phyloP scores from a whole-genome alignment of 2,797 vertebrate species.

The Momotus momota region DNA sequence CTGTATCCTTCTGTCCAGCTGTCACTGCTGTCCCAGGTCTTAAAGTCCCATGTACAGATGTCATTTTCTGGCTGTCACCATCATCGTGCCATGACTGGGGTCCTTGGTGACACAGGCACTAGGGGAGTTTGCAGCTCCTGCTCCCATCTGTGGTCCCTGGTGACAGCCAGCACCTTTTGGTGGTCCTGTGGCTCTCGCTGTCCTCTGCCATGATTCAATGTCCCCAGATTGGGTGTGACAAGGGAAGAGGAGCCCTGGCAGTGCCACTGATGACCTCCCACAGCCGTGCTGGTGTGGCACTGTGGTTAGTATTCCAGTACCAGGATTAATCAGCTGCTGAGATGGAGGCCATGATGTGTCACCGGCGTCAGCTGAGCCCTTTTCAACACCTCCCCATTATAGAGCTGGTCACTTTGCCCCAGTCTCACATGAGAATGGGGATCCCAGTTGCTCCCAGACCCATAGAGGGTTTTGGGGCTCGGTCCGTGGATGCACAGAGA shows the following conservation, averaged over 20 bases:
- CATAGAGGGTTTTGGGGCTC: background rate
- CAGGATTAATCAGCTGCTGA: background rate
- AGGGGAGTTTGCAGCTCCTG: background rate
- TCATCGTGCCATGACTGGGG: fast-evolving
- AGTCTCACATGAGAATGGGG: background rate
- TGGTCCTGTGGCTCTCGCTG: background rate
- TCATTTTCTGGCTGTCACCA: background rate
- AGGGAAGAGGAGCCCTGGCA: background rate
- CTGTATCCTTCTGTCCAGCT: fast-evolving
- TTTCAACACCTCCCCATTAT: background rate
- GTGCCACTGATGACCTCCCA: background rate
- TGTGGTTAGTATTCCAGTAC: background rate
- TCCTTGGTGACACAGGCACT: background rate
- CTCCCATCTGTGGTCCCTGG: background rate
- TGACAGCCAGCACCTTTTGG: background rate
- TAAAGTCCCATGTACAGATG: background rate
- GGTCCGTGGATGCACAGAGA: fast-evolving
- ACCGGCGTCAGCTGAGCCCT: background rate
- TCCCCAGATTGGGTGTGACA: background rate
- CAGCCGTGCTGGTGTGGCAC: fast-evolving
- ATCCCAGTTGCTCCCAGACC: fast-evolving
- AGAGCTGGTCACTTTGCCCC: too few species aligned
- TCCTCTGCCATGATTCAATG: background rate
- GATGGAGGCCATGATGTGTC: background rate
- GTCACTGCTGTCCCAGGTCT: background rate